phyloP scores from a whole-genome alignment of 1,140 invertebrate genomes.

The Meteorus sp. region DNA sequence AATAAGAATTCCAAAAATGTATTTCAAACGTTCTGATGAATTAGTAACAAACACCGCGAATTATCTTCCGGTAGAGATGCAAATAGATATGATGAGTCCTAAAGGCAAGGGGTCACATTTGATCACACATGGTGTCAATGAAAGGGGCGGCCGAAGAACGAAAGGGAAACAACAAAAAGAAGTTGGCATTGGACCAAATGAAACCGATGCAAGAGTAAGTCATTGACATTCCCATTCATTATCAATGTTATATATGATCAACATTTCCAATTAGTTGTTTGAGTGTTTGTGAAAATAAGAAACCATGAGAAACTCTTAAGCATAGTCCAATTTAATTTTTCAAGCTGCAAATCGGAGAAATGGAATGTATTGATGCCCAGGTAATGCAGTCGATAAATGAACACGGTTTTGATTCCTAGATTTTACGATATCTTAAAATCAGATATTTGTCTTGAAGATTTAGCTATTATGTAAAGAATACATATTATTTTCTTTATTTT shows the following conservation, averaged over 20 bases:
- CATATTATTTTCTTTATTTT: conserved; percentile 28
- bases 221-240: conserved; percentile 18
- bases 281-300: background rate
- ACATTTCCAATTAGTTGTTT: background rate
- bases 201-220: conserved; percentile 67
- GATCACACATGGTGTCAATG: conserved; percentile 51
- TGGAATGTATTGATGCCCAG: conserved; percentile 68
- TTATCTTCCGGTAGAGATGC: conserved; percentile 70
- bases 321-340: conserved; percentile 45
- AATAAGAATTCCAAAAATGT: conserved; percentile 82
- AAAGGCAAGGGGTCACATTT: conserved; percentile 57
- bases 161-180: conserved; percentile 60
- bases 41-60: conserved; percentile 70
- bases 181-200: conserved; percentile 63
- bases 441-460: no score
- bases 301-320: conserved; percentile 13
- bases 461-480: conserved; percentile 9
- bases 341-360: conserved; percentile 65
- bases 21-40: conserved; percentile 75
- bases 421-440: no score
- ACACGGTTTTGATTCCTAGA: background rate
- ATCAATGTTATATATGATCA: background rate
- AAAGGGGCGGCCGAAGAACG: conserved; percentile 47
- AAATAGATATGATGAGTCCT: conserved; percentile 61
- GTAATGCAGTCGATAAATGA: conserved; percentile 49